A percentile compares a stretch with the other conserved stretches of the same genome.
phyloP scores from a whole-genome alignment of 1,140 invertebrate species.

The Scaptomyza montana region DNA sequence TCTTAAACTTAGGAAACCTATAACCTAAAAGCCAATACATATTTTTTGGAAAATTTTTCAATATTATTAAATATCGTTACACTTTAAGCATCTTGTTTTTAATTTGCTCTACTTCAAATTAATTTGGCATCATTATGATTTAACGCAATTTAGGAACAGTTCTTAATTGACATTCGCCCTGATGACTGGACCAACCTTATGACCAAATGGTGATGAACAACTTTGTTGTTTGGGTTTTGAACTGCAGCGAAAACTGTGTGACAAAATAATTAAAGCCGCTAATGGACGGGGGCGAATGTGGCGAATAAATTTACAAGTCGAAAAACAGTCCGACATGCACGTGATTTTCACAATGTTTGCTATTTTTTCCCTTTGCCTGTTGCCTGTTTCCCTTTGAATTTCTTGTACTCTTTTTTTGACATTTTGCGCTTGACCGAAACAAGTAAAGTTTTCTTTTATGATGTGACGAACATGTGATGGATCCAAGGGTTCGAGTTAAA shows the following conservation, averaged over 20 bases:
- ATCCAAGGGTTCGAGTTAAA: constrained; percentile 16
- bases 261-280: constrained; percentile 43
- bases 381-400: constrained; percentile 19
- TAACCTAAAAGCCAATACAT: too few relatives aligned
- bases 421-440: constrained; percentile 30
- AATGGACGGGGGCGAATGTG: constrained; percentile 44
- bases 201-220: constrained; percentile 18
- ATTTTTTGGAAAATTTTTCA: too few relatives aligned
- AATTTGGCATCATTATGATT: too few relatives aligned
- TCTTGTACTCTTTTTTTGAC: constrained; percentile 29
- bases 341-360: constrained; percentile 75
- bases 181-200: constrained; percentile 43
- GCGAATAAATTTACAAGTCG: constrained; percentile 69
- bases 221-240: constrained; percentile 34
- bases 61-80: neutral
- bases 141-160: too few relatives aligned
- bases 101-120: too few relatives aligned
- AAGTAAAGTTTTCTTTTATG: constrained; percentile 65
- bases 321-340: constrained; percentile 60
- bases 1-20: too few relatives aligned
- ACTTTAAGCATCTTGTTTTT: constrained; percentile 23
- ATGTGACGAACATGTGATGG: constrained; percentile 50
- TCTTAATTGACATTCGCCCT: neutral
- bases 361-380: neutral
- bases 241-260: constrained; percentile 7